Conservation (phyloP, 1,140 invertebrate genomes). For the Melipona quadrifasciata region DNA sequence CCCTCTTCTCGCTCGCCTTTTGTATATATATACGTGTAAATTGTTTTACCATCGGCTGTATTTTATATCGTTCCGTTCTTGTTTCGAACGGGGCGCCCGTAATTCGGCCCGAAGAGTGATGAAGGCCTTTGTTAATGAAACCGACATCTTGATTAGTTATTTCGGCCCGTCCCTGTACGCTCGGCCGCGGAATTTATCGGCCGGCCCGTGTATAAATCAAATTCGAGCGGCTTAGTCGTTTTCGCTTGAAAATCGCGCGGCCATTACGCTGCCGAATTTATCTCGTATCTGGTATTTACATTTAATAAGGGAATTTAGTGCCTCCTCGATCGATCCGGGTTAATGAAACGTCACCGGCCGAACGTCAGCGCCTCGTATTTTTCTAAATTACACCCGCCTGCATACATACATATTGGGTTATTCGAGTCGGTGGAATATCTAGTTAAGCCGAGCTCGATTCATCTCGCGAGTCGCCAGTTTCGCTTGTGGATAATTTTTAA, state of each 20-base stretch:
- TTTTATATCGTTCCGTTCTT: constrained; percentile 45
- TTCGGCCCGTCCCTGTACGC: constrained; percentile 49
- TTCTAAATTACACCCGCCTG: constrained; percentile 5
- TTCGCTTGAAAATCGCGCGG: constrained; percentile 24
- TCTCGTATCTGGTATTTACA: constrained; percentile 39
- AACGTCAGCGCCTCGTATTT: constrained; percentile 2
- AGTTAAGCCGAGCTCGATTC: neutral
- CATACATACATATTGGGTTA: neutral
- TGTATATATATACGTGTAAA: constrained; percentile 47
- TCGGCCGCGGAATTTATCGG: constrained; percentile 55
- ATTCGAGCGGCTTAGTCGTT: constrained; percentile 37
- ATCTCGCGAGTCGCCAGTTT: neutral
- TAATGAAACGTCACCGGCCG: constrained; percentile 35
- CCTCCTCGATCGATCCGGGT: constrained; percentile 1
- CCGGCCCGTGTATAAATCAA: constrained; percentile 55
- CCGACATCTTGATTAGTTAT: constrained; percentile 67
- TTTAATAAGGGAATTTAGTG: constrained; percentile 49
- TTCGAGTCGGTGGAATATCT: neutral
- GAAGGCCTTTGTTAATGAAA: constrained; percentile 61
- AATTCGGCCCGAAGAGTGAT: constrained; percentile 47
- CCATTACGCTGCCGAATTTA: constrained; percentile 45
- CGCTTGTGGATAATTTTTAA: neutral
- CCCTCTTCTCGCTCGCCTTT: neutral
- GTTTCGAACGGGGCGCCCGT: constrained; percentile 34
- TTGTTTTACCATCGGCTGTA: constrained; percentile 56